Evolutionary conservation across 2,113 vertebrate species (phyloP).

Genomic region (Ivindomyrus marchei): DNA sequence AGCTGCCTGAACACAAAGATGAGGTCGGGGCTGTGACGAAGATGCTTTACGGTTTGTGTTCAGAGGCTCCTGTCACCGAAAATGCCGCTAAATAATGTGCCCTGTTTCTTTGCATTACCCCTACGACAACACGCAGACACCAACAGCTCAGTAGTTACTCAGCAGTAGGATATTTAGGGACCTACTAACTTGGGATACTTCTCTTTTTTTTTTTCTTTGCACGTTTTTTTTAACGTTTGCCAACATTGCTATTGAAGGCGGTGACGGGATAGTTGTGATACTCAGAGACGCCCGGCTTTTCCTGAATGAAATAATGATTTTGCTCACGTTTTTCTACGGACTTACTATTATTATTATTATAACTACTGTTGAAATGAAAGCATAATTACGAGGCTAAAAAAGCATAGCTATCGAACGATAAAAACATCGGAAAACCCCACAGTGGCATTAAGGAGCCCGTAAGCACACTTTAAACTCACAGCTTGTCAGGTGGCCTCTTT

Average conservation of each 20-base stretch:
- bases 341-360: neutral
- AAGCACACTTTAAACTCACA: neutral
- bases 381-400: neutral
- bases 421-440: neutral
- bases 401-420: neutral
- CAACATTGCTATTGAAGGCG: neutral
- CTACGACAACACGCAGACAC: neutral
- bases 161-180: neutral
- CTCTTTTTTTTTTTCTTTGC: neutral
- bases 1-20: constrained; percentile 15
- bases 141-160: neutral
- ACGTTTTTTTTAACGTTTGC: neutral
- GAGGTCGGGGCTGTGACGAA: neutral
- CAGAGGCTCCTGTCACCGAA: neutral
- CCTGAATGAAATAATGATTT: neutral
- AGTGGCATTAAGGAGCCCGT: neutral
- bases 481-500: constrained; percentile 38
- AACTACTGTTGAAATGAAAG: neutral
- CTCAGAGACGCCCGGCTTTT: neutral
- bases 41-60: neutral
- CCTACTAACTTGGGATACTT: neutral
- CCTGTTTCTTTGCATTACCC: neutral
- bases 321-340: neutral
- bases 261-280: neutral
- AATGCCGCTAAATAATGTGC: neutral